Conservation (phyloP, 2,113 vertebrate species). For the Tinamus guttatus region DNA sequence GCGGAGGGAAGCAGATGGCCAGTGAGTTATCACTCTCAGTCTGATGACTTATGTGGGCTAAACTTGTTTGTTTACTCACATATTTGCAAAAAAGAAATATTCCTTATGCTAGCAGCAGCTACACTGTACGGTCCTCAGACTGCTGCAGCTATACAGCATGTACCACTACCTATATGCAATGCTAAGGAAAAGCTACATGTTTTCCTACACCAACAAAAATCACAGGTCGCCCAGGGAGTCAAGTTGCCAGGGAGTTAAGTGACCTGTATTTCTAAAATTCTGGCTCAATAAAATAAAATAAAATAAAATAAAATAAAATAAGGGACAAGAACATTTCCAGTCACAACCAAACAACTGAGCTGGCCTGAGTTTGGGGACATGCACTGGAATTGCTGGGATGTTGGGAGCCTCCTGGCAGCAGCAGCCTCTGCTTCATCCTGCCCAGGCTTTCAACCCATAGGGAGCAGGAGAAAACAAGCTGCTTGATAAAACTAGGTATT, state of each 20-base stretch:
- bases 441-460: background rate
- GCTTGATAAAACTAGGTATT: background rate
- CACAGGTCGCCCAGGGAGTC: background rate
- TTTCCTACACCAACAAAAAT: background rate
- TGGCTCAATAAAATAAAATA: background rate
- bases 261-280: background rate
- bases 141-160: background rate
- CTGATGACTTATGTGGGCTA: conserved; percentile 62
- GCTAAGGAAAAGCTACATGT: background rate
- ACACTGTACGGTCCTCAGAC: background rate
- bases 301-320: background rate
- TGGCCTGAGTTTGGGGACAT: background rate
- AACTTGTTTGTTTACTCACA: conserved; percentile 63
- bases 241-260: background rate
- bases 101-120: conserved; percentile 41
- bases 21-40: conserved; percentile 48
- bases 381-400: background rate
- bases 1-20: conserved; percentile 71
- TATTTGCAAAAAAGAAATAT: conserved; percentile 38
- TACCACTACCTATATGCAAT: background rate
- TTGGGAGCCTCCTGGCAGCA: background rate
- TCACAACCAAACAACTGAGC: background rate
- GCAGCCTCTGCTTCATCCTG: background rate
- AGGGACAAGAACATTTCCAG: background rate
- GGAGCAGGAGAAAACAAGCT: background rate